Evolutionary conservation across 2,888 invertebrate genomes (phyloP), one percentile per base, ranked within the genome.

Genomic region (Gandaritis pyraliata): DNA sequence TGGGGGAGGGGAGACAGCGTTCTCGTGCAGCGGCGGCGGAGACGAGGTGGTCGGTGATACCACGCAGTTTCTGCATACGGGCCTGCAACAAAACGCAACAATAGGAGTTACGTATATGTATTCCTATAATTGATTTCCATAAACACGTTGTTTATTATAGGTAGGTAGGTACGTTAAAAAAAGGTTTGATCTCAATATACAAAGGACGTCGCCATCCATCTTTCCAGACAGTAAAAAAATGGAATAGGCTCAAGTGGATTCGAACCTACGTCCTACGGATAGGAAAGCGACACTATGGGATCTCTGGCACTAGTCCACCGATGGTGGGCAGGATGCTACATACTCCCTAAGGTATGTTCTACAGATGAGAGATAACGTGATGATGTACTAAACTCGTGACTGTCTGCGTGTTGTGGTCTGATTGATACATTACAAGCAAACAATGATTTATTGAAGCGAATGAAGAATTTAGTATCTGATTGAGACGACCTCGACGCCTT

Each of bases 1-100:
- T 0, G 88, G 88, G 0, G 90, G 90, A 0, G 90, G 91, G 38
- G 85, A 88, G 54, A 84, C 77, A 2, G 84, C 76, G 61, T 79
- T 82, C 74, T 87, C 87, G 73, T 86, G 87, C 1, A 86, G 83
- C 1, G 87, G 90, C 2, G 90, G 91, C 0, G 90, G 88, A 1
- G 90, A 87, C 5, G 91, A 89, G 0, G 91, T 82, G 29, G 93
- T 92, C 58, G 90, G 93, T 47, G 93, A 91, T 36, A 93, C 91
- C 86, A 96, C 95, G 93, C 96, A 96, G 93, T 96, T 96, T 65
- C 96, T 94, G 92, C 96, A 96, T 81, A 96, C 95, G 74, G 96
- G 96, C 82, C 96, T 96, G 94, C 74, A 84, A 87, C n/a, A 61
- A 38, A 81, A 67, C 77, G 72, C 66, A 65, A 61, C 64, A 8